phyloP scores from a whole-genome alignment of 2,888 invertebrate species.

The Caenorhabditis afra region DNA sequence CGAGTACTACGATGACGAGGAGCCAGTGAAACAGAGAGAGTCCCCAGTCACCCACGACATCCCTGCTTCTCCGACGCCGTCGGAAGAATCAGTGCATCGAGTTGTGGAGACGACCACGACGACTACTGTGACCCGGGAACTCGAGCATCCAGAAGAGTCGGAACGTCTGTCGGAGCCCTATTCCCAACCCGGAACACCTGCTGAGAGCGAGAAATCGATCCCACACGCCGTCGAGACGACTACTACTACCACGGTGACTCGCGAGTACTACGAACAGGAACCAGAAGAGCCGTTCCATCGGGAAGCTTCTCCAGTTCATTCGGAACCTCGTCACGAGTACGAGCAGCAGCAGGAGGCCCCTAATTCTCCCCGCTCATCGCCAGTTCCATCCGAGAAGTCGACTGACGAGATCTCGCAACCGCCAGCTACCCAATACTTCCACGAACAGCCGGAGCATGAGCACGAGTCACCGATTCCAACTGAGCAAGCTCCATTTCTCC shows the following conservation, averaged over 20 bases:
- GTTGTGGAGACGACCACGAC: constrained; percentile 24
- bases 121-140: constrained; percentile 5
- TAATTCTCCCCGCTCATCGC: not conserved
- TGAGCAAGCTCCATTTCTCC: constrained; percentile 39
- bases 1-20: constrained; percentile 19
- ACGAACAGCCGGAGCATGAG: constrained; percentile 22
- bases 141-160: not conserved
- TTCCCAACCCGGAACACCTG: not conserved
- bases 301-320: too few species aligned
- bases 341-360: not conserved
- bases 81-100: constrained; percentile 18
- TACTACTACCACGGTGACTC: constrained; percentile 38
- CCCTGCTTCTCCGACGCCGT: not conserved
- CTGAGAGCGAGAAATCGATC: constrained; percentile 8
- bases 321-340: too few species aligned
- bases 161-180: not conserved
- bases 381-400: too few species aligned
- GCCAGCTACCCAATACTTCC: constrained; percentile 17
- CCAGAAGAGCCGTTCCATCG: too few species aligned
- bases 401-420: too few species aligned
- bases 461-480: constrained; percentile 3
- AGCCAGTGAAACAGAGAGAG: not conserved
- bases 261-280: constrained; percentile 22
- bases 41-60: too few species aligned
- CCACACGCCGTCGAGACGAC: constrained; percentile 25